Percentiles rank a stretch among this genome's conserved stretches.
phyloP scores from a whole-genome alignment of 2,888 invertebrate species.

The Doris montereyensis region DNA sequence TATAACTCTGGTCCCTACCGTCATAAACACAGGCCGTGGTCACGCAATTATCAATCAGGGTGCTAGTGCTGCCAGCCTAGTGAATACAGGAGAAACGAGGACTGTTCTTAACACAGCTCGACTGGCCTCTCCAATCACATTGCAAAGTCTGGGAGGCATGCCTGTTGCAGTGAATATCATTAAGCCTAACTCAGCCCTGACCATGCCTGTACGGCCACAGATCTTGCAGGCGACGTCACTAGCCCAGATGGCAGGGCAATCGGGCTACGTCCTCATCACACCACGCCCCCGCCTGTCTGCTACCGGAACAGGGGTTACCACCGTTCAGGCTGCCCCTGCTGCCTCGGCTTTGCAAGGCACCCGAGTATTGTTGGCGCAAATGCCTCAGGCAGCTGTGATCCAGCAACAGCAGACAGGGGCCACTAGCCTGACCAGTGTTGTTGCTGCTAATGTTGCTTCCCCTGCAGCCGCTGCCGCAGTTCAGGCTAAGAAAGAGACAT shows the following conservation, averaged over 20 bases:
- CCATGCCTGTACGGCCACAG: conserved; percentile 31
- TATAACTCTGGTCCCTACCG: conserved; percentile 40
- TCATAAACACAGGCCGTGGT: conserved; percentile 34
- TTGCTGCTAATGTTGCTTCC: neutral
- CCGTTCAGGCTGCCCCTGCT: neutral
- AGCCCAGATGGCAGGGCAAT: conserved; percentile 37
- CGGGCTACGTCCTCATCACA: conserved; percentile 46
- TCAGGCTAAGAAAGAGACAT: no score
- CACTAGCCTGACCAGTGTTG: neutral
- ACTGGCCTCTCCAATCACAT: conserved; percentile 37
- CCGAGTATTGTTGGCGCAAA: conserved; percentile 27
- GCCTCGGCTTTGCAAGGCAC: neutral
- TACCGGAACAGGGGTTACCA: neutral
- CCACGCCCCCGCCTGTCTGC: neutral
- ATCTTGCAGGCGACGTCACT: conserved; percentile 38
- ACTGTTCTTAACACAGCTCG: conserved; percentile 36
- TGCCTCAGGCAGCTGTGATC: conserved; percentile 30
- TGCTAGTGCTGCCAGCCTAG: conserved; percentile 24
- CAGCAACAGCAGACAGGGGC: conserved; percentile 20
- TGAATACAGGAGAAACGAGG: conserved; percentile 25
- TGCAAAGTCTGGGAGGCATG: conserved; percentile 39
- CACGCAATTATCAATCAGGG: conserved; percentile 30
- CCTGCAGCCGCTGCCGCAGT: neutral
- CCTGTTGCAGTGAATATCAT: conserved; percentile 41
- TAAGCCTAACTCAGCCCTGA: conserved; percentile 41